A percentile compares a stretch with the other conserved stretches of the same genome.
These are phyloP conservation scores for Phaethornis superciliosus DNA, from an alignment of 2,113 vertebrate species.

Conservation along the genomic window DNA sequence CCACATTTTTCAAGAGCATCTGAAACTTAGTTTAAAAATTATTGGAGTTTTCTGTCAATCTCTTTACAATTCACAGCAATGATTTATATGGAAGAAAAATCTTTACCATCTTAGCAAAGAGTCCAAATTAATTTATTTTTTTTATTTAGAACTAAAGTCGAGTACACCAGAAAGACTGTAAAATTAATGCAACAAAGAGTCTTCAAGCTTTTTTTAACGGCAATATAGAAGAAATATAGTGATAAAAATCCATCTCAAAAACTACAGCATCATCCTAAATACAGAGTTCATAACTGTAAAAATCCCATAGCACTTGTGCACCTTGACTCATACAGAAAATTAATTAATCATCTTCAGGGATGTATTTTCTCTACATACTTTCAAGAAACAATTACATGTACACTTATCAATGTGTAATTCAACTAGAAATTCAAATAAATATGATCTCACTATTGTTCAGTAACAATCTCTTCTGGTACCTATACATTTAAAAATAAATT, in stretches of 20 bases:
- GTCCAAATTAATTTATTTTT: background rate
- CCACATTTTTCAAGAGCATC: background rate
- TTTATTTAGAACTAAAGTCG: background rate
- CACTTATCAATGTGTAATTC: background rate
- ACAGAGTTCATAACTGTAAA: conserved; percentile 48
- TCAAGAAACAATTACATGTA: background rate
- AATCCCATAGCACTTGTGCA: conserved; percentile 22
- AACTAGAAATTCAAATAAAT: background rate
- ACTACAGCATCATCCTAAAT: conserved; percentile 24
- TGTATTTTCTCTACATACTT: background rate
- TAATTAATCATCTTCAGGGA: conserved; percentile 5
- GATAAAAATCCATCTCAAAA: background rate
- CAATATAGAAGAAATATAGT: conserved; percentile 41
- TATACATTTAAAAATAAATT: conserved; percentile 7
- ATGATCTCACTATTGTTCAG: background rate
- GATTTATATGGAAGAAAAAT: background rate
- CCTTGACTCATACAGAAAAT: conserved; percentile 24
- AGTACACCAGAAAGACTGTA: conserved; percentile 15
- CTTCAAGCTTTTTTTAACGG: conserved; percentile 58
- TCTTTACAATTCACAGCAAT: background rate
- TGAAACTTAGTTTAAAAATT: background rate
- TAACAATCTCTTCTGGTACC: background rate
- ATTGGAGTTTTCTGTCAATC: background rate
- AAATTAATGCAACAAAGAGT: conserved; percentile 39
- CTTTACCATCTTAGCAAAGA: background rate